Base-by-base conservation (phyloP, 2,797 vertebrate species). In the Astyanax mexicanus region DNA sequence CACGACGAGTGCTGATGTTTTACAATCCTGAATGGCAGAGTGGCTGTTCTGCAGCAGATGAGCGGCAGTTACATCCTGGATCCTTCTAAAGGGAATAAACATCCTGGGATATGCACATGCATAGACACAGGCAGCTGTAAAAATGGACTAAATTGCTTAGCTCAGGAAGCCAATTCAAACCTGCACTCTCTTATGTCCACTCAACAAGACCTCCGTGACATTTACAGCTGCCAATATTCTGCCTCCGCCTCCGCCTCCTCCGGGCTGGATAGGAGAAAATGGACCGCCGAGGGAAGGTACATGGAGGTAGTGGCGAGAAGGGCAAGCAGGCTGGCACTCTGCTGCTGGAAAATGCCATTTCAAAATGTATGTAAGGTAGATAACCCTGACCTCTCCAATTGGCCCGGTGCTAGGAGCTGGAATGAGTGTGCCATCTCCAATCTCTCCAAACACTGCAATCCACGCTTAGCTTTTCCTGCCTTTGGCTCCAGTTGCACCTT, bases 191-290 rank as follows among this genome's bases (percentile, higher is more conserved):
- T 67, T 25, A 60, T 61, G 58, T 72, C 38, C 52, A 67, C 61
- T 58, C 44, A 17, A 75, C 58, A 51, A 45, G 61, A 44, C 42
- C 8, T 1, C 61, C 9, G 35, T 80, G 78, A 72, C 68, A 80
- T 80, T 75, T 75, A 68, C 74, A 62, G 74, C 69, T 25, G 40
- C 47, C 69, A 72, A 80, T 77, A 77, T 47, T 73, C 45, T 64
- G 6, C 65, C 45, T 37, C 65, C 65, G 9, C 44, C 65, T 32
- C 62, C 40, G 8, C 60, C 67, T 70, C 60, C 57, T 68, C 54
- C 21, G 55, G 57, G 58, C 45, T 35, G 37, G 72, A 72, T 37
- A 37, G 45, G 66, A 58, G 35, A 54, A 61, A 68, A 60, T 21
- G 52, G 47, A 62, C 0, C 5, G 38, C 55, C 32, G 4, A 64